Conservation (phyloP, 2,797 vertebrate genomes). For the Arremon brunneinucha region DNA sequence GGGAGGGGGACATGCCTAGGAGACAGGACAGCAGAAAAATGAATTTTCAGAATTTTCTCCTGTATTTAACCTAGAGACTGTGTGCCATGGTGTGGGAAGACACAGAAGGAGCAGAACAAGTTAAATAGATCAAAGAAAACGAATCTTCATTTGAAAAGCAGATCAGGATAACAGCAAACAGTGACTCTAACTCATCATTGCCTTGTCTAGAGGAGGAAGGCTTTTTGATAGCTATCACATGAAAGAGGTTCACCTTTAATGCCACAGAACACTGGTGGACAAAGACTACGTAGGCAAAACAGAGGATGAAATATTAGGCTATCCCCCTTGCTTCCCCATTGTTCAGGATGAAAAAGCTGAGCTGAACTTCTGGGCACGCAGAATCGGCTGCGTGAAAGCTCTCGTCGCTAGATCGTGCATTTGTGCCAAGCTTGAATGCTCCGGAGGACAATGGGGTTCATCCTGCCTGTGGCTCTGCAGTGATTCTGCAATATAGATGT, state of each 20-base stretch:
- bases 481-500: background rate
- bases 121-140: background rate
- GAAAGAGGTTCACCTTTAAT: conserved; percentile 20
- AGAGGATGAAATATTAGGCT: conserved; percentile 50
- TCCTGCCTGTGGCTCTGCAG: conserved; percentile 41
- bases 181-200: background rate
- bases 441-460: conserved; percentile 42
- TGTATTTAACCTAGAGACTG: background rate
- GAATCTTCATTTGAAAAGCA: background rate
- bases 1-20: background rate
- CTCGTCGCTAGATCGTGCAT: background rate
- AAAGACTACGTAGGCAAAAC: conserved; percentile 46
- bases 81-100: background rate
- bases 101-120: background rate
- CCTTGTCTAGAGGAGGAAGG: background rate
- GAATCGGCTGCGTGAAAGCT: conserved; percentile 44
- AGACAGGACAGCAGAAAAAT: background rate
- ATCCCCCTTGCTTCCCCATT: conserved; percentile 45
- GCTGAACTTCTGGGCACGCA: conserved; percentile 36
- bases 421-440: conserved; percentile 43
- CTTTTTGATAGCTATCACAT: background rate
- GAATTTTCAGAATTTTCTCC: background rate
- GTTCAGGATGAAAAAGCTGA: conserved; percentile 58
- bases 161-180: background rate
- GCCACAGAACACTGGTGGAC: background rate